Base-by-base conservation (phyloP, 2,888 invertebrate species). In the Philonicus albiceps region DNA sequence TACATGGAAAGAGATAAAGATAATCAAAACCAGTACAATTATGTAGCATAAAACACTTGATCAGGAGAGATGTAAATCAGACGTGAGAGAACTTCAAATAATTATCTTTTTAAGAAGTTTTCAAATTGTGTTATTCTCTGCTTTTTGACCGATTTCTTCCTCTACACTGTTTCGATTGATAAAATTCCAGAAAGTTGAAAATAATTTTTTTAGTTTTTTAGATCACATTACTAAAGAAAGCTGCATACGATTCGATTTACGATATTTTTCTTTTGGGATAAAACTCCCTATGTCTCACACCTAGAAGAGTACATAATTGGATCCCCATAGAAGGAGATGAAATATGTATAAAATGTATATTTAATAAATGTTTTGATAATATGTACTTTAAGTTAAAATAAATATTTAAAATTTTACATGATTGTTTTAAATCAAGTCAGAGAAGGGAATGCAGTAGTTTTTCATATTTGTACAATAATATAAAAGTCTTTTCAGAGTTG, bases 1-100 rank as follows among this genome's bases (percentile, higher is more conserved):
- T 99, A 99, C 93, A 98, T 99, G 97, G 98, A 98, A 92, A 95
- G 99, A 78, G 99, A 99, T 93, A 98, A 98, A 93, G 98, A 99
- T 93, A 99, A 98, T 93, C 96, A 98, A 88, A 99, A 98, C 93
- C 97, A 97, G 93, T 99, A 99, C 94, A 98, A 99, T 93, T 99
- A 99, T 93, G 98, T 99, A 91, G 99, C 99, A 91, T 99, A 98
- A 95, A 83, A 19, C 74, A 49, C 7, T 49, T n/a, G n/a, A 73
- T 72, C 72, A 16, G 34, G 84, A 73, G 31, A 73, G 37, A 22
- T 76, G 34, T 27, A 53, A 43, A 43, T 27, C 43, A 37, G 76
- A 34, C 76, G 49, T 80, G 49, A 37, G 49, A 34, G 30, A 53
- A 5, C 80, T 80, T 80, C 49, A 55, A 81, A 55, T 55, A 49